Evolutionary conservation across 2,797 vertebrate genomes (phyloP), one percentile per base, ranked within the genome.

Genomic region (Etheostoma nigrum): DNA sequence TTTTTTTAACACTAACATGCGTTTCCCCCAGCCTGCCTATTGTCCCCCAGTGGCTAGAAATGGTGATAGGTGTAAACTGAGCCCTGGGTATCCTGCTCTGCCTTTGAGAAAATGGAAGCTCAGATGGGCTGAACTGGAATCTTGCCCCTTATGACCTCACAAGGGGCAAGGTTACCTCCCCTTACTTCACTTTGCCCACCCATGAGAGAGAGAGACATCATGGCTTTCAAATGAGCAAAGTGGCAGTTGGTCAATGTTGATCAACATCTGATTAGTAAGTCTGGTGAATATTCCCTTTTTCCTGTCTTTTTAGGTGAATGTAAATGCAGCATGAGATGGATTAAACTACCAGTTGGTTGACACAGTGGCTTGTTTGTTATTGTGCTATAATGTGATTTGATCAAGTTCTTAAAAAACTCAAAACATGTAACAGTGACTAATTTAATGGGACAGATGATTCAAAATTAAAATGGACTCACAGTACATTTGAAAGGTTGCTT

Each of bases 391-490:
- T 42, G 13, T 53, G 62, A 10, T 3, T 12, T 42, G 51, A 53
- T 15, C 5, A 53, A 25, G 2, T 36, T 51, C 13, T 45, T 44
- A 62, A 52, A 57, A 14, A 6, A 72, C 44, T 15, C 36, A 61
- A 0, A 54, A 60, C 49, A 5, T 52, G 14, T 5, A 59, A 57
- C 15, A 53, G 44, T 21, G 11, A 80, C 44, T 68, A 1, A 73
- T 54, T 88, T 83, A 89, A 75, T 85, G 7, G 18, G 27, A 81
- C 58, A 68, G 23, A 79, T 40, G 0, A 58, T 52, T 57, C n/a
- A 33, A 36, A 75, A 44, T 65, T 7, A 65, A 70, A 55, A 59
- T 52, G 9, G 40, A 67, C 45, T 55, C 47, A 73, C 44, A 86
- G 48, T 77, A 1, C 6, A 44, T 65, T 64, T 61, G 3, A 48